These are phyloP conservation scores for Stegodyphus dumicola DNA, from an alignment of 1,140 invertebrate genomes.

Conservation along the genomic window DNA sequence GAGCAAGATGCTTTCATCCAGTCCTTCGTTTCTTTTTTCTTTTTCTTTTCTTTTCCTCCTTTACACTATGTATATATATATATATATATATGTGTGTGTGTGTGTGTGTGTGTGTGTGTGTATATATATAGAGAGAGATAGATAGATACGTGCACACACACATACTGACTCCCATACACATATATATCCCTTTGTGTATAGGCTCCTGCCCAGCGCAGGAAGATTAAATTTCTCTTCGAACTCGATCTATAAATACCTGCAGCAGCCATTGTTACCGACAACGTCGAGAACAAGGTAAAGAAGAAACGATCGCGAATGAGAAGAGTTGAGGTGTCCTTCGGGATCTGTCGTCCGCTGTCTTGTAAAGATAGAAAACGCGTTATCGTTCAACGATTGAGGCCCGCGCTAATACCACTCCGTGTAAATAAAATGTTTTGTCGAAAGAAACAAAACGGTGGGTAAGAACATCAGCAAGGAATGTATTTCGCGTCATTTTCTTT, in stretches of 20 bases:
- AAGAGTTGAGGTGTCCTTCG: too few relatives aligned
- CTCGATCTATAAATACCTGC: slow-evolving; percentile 18
- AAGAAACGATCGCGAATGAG: neutral
- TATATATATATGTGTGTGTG: too few relatives aligned
- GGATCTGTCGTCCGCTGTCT: too few relatives aligned
- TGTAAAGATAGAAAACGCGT: neutral
- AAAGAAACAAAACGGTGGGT: too few relatives aligned
- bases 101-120: too few relatives aligned
- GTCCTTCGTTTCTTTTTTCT: neutral
- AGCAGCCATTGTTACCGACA: neutral
- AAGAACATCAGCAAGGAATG: too few relatives aligned
- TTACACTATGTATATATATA: too few relatives aligned
- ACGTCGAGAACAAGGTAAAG: neutral
- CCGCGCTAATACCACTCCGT: slow-evolving; percentile 4
- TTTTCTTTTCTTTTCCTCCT: too few relatives aligned
- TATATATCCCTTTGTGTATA: slow-evolving; percentile 13
- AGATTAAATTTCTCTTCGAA: neutral
- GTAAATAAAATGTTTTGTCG: neutral
- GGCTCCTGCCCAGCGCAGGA: neutral
- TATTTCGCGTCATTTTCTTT: too few relatives aligned
- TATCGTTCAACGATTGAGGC: neutral
- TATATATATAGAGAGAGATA: too few relatives aligned
- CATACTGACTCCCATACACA: neutral
- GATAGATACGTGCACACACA: neutral
- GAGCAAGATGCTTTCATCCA: slow-evolving; percentile 5